Evolutionary conservation across 2,888 invertebrate species (phyloP), one percentile per base, ranked within the genome.

Genomic region (Onthophagus sagittarius): DNA sequence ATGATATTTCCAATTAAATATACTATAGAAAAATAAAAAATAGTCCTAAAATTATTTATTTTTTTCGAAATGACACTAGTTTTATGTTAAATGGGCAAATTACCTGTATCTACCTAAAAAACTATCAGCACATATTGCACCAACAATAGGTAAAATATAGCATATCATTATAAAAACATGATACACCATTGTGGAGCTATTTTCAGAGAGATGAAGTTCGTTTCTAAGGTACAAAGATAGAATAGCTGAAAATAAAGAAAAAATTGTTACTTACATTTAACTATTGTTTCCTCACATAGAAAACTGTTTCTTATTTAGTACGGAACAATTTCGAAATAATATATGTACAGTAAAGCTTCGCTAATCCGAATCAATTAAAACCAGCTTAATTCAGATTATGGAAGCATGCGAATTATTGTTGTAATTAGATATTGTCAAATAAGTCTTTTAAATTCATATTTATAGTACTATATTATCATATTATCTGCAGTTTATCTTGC

Each of bases 101-200:
- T 33, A 74, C 74, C 74, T 74, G 72, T 74, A 99, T 86, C 96
- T 94, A 70, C 98, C 98, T 65, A 97, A 87, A 87, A 90, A 92
- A 74, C 96, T 95, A 85, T 99, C 99, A 0, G 99, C 97, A 63
- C 99, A 86, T 81, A 98, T 94, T 31, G 98, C 98, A 0, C 99
- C 99, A 15, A 97, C 80, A 1, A 97, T 79, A 0, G 97, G 97
- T 77, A 94, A 94, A 85, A 96, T 92, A 87, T 95, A 99, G 11
- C 94, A 95, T 79, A 97, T 87, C 91, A 95, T 94, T 0, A 92
- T 91, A 85, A 97, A 98, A 1, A 90, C 86, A 84, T 99, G 99
- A 85, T 94, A 99, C 72, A 97, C 89, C 72, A 96, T 90, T 0
- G 95, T 97, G 0, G 98, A 90, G 0, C 89, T 88, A 78, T 93